Percentiles rank a stretch among this genome's conserved stretches.
Conservation (phyloP, 2,888 invertebrate genomes). For the Tachina grossa region DNA sequence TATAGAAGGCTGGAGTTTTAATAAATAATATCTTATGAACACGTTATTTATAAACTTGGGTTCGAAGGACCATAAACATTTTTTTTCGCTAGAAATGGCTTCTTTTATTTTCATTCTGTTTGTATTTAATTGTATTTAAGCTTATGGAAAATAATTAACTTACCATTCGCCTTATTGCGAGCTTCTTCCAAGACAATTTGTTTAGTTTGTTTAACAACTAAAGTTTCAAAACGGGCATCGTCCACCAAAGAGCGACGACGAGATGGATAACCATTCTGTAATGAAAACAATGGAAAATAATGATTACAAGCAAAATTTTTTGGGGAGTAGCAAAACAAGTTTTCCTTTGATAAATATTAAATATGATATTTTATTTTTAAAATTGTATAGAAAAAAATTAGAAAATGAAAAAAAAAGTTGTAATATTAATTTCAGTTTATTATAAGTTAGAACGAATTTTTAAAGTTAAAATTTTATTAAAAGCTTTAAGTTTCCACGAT, state of each 20-base stretch:
- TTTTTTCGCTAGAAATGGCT: neutral
- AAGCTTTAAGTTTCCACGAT: too few species aligned
- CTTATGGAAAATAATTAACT: conserved; percentile 76
- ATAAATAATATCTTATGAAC: neutral
- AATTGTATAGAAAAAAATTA: too few species aligned
- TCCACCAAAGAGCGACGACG: conserved; percentile 97
- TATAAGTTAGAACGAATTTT: too few species aligned
- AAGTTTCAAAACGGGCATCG: conserved; percentile 98
- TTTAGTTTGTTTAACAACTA: conserved; percentile 97
- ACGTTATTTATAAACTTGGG: neutral
- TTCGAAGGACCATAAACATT: neutral
- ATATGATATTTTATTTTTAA: too few species aligned
- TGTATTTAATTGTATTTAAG: too few species aligned
- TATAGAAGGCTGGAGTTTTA: neutral
- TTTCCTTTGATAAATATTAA: too few species aligned
- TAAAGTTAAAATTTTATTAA: too few species aligned
- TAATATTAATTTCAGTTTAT: too few species aligned
- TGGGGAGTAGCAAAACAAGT: too few species aligned
- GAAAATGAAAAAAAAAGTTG: too few species aligned
- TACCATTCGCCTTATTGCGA: conserved; percentile 93
- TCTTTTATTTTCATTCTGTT: too few species aligned
- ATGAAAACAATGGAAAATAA: conserved; percentile 75
- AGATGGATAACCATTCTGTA: conserved; percentile 98
- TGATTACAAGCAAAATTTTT: too few species aligned
- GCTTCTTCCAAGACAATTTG: conserved; percentile 96